Percentiles rank a stretch among this genome's conserved stretches.
Evolutionary conservation across 2,888 invertebrate species (phyloP).

Genomic region (Hylaea fasciaria): DNA sequence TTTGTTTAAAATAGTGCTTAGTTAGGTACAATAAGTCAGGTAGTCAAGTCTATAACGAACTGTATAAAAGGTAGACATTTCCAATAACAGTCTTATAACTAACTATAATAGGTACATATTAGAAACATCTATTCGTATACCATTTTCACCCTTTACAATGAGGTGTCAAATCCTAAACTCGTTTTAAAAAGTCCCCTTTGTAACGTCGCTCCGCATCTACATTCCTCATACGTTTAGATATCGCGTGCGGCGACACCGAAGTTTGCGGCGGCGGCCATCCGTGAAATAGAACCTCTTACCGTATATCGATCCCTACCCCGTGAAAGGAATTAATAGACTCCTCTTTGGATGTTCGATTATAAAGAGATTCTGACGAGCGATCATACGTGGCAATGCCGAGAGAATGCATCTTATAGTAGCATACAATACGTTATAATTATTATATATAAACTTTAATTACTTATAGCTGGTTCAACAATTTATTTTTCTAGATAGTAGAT

Average conservation of each 20-base stretch:
- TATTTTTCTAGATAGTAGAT: too few species aligned
- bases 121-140: background rate
- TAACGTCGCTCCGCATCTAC: conserved; percentile 13
- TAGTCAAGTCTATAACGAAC: too few species aligned
- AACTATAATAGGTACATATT: too few species aligned
- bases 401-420: too few species aligned
- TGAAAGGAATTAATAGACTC: conserved; percentile 45
- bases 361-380: background rate
- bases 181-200: conserved; percentile 33
- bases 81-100: too few species aligned
- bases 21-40: too few species aligned
- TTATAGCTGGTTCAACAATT: too few species aligned
- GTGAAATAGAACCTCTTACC: conserved; percentile 49
- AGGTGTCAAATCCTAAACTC: conserved; percentile 35
- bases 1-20: too few species aligned
- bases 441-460: too few species aligned
- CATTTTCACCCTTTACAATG: background rate
- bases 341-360: background rate
- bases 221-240: conserved; percentile 26
- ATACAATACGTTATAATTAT: too few species aligned
- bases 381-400: too few species aligned
- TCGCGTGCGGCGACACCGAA: conserved; percentile 31
- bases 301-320: conserved; percentile 35
- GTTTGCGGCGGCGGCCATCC: conserved; percentile 40
- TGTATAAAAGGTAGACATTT: too few species aligned